Base-by-base conservation (phyloP, 1,140 invertebrate genomes). In the Campodea augens region DNA sequence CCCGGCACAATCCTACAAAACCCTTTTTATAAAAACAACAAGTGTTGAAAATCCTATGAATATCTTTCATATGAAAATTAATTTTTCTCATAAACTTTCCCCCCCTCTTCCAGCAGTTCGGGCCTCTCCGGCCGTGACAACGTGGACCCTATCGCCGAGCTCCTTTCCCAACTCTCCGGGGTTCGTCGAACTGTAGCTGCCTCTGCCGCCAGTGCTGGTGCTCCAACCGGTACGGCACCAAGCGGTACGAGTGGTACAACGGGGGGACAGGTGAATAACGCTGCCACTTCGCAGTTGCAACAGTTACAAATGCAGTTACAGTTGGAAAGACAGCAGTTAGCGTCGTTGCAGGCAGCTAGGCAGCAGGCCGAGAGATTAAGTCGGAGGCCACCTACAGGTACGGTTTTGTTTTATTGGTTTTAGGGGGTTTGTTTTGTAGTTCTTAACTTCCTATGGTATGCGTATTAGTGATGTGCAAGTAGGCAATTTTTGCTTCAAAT, bases 141-240 rank as follows among this genome's bases (percentile, higher is more conserved):
- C 51, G 82, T 86, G 58, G 90, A 96, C 73, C 89, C 90, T 43
- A 95, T 96, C 53, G 84, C 86, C 32, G 88, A 95, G 69, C 69
- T 93, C 49, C 67, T 93, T 44, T 89, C 86, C 42, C 88, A 92
- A 65, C 71, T 95, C 55, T 89, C 86, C 21, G 87, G 86, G 49
- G 86, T 89, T 49, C 70, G 85, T 53, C 72, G 86, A 62, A 70
- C 56, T 38, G 53, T 54, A 24, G 51, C 52, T 42, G 46, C 44
- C 48, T 44, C 43, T 25, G 44, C 48, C 12, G 18, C 18, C 12
- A 15, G 44, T 36, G 50, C 51, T 38, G 52, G 48, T n/a, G 54
- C 51, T 43, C 50, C 49, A 22, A 49, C 51, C 27, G 51, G 49
- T 32, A 48, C 49, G 43, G 48, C 51, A 24, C 52, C 50, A 46